Percentiles rank a stretch among this genome's conserved stretches.
Evolutionary conservation across 2,888 invertebrate genomes (phyloP).

Genomic region (Drosophila eohydei): DNA sequence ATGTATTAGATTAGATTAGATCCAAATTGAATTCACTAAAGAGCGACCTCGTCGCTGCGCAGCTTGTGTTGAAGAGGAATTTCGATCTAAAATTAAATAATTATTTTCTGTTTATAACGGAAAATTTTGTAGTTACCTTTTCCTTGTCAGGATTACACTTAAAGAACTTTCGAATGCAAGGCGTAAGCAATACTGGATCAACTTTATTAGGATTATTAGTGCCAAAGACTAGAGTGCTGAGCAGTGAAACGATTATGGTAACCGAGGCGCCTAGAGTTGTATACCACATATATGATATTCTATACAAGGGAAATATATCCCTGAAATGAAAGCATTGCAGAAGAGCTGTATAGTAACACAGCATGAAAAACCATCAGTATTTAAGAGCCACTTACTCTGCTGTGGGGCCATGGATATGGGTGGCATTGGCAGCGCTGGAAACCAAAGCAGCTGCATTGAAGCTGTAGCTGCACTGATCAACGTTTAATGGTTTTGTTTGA

Average conservation of each 20-base stretch:
- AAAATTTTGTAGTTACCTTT: slow-evolving; percentile 20
- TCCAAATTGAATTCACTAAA: slow-evolving; percentile 45
- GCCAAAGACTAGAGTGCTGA: slow-evolving; percentile 80
- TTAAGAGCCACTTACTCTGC: slow-evolving; percentile 66
- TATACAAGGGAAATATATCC: slow-evolving; percentile 86
- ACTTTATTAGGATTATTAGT: slow-evolving; percentile 87
- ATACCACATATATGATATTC: slow-evolving; percentile 93
- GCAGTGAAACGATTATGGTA: slow-evolving; percentile 86
- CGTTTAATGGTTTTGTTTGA: slow-evolving; percentile 88
- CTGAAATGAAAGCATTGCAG: slow-evolving; percentile 55
- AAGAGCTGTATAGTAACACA: neutral
- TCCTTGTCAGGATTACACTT: slow-evolving; percentile 26
- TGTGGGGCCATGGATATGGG: slow-evolving; percentile 38
- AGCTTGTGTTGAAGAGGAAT: slow-evolving; percentile 72
- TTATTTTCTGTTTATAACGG: neutral
- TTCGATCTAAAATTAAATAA: slow-evolving; percentile 43
- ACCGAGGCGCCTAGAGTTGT: slow-evolving; percentile 87
- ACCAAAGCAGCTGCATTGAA: slow-evolving; percentile 84
- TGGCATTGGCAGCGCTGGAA: slow-evolving; percentile 59
- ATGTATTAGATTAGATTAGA: neutral
- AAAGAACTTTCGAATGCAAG: slow-evolving; percentile 83
- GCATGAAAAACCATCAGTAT: neutral
- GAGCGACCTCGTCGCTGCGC: slow-evolving; percentile 74
- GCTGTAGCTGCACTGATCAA: slow-evolving; percentile 88
- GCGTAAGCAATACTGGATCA: slow-evolving; percentile 88